Evolutionary conservation across 1,140 invertebrate species (phyloP).

Genomic region (Uloborus diversus): DNA sequence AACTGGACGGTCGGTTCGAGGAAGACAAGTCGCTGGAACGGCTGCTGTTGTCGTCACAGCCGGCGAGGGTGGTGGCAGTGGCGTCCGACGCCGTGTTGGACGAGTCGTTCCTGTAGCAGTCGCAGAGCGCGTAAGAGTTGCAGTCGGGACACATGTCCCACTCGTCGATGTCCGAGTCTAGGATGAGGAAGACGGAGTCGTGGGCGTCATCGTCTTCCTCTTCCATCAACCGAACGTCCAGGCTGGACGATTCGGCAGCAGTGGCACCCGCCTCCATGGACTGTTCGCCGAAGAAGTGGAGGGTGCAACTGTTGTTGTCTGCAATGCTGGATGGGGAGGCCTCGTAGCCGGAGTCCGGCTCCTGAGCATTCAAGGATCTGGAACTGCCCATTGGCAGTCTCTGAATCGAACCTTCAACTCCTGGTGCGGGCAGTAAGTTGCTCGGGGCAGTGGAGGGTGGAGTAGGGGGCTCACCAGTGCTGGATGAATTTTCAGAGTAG

Average conservation of each 20-base stretch:
- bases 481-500: not conserved
- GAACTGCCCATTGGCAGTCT: not conserved
- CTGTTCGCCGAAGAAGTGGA: not conserved
- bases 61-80: not conserved
- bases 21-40: not conserved
- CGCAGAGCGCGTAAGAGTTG: not conserved
- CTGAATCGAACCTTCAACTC: not conserved
- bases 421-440: not conserved
- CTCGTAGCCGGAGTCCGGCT: not conserved
- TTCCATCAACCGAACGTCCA: not conserved
- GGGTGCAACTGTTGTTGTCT: too few relatives aligned
- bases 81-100: not conserved
- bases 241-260: not conserved
- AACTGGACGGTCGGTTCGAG: slow-evolving; percentile 3
- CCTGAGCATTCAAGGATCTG: not conserved
- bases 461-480: slow-evolving; percentile 26
- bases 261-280: not conserved
- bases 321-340: not conserved
- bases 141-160: not conserved
- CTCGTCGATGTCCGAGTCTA: not conserved
- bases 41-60: slow-evolving; percentile 11
- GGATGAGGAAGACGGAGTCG: not conserved
- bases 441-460: not conserved
- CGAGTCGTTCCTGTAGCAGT: not conserved
- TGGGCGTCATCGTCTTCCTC: not conserved